Base-by-base conservation (phyloP, 2,113 vertebrate species). In the Chinchilla lanigera region DNA sequence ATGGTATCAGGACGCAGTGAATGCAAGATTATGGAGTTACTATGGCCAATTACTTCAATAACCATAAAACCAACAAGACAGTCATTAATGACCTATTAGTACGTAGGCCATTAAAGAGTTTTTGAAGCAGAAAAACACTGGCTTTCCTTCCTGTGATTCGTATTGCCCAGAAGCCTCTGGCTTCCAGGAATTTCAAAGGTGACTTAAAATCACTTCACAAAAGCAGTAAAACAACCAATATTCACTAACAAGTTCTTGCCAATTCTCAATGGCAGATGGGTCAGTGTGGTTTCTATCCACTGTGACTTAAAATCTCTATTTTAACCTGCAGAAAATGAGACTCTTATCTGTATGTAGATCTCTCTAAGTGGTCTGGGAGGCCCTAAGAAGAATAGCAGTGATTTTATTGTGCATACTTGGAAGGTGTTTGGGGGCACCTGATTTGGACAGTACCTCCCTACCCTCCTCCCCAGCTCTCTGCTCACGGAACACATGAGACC, bases 11-110 rank as follows among this genome's bases (percentile, higher is more conserved):
- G 13, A 58, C 13, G 33, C 78, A 63, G 13, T 6, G 7, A 91
- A 82, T 69, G 38, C 33, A 35, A 56, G 20, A 61, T 52, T 22
- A 58, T 33, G 60, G 60, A 52, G 11, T 52, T 63, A 65, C 56
- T 8, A 0, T 7, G 30, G 52, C 52, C 47, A 52, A 1, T 35
- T 38, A 35, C 30, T 20, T 86, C 38, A 26, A 16, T 2, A 1
- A 30, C 50, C 33, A n/a, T 7, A 22, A 89, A 67, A 58, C 47
- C 16, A 83, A 83, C n/a, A 82, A 5, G 35, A 73, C 10, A 28
- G 3, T 82, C 47, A 1, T 14, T n/a, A 11, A 26, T 44, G 82
- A 33, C 38, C 12, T 77, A 47, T 47, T 12, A 30, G 44, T 47
- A 47, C 0, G 0, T 67, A n/a, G 67, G 7, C 54, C 33, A 7